Percentiles rank a stretch among this genome's conserved stretches.
phyloP scores from a whole-genome alignment of 2,113 vertebrate species.

The Toxotes jaculatrix region DNA sequence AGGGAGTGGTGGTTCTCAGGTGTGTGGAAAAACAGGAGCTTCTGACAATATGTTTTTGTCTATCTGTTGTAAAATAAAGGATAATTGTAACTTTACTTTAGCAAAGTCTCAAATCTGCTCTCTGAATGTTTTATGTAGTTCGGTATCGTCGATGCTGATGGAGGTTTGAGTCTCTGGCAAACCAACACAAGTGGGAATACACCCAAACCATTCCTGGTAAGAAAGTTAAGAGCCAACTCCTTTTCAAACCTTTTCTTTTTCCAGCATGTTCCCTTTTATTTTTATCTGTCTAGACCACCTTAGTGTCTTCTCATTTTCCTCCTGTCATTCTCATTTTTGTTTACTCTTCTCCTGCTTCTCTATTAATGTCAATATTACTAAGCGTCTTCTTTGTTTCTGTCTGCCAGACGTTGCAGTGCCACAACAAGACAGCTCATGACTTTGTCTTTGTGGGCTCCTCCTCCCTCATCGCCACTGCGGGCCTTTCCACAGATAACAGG shows the following conservation, averaged over 20 bases:
- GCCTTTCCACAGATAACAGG: slow-evolving; percentile 96
- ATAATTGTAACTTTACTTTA: slow-evolving; percentile 2
- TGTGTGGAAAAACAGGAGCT: neutral
- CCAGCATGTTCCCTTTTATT: neutral
- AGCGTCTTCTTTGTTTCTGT: slow-evolving; percentile 37
- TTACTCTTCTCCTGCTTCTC: slow-evolving; percentile 12
- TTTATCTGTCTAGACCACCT: slow-evolving; percentile 7
- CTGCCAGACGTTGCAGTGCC: slow-evolving; percentile 93
- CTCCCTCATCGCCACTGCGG: slow-evolving; percentile 96
- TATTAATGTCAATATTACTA: slow-evolving; percentile 35
- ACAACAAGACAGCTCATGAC: slow-evolving; percentile 97
- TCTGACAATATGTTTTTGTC: neutral
- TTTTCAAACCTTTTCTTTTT: neutral
- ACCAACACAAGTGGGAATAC: slow-evolving; percentile 92
- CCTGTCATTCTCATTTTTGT: slow-evolving; percentile 27
- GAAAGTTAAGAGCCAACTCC: slow-evolving; percentile 16
- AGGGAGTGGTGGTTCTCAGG: neutral
- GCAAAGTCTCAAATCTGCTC: slow-evolving; percentile 13
- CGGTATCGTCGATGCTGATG: slow-evolving; percentile 96
- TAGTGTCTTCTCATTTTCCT: slow-evolving; percentile 8
- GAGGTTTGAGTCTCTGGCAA: slow-evolving; percentile 96
- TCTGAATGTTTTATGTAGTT: slow-evolving; percentile 84
- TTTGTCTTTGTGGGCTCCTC: slow-evolving; percentile 98
- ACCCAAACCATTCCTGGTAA: slow-evolving; percentile 95
- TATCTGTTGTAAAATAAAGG: neutral